Base-by-base conservation (phyloP, 2,888 invertebrate species). In the Lissocephala sabroskyi region DNA sequence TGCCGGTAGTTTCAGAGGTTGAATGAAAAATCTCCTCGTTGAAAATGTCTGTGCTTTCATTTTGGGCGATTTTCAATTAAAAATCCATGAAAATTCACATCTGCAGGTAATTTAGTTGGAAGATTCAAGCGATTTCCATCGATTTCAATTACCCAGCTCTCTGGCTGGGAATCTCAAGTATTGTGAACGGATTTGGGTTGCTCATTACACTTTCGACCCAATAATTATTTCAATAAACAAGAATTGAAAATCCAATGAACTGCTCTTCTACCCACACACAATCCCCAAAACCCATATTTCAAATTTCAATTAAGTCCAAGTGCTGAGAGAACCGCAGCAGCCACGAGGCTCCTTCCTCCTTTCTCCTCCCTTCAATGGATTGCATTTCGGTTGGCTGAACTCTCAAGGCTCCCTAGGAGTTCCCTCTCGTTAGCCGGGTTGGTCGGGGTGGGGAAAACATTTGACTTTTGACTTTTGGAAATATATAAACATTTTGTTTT, bases 241-340 rank as follows among this genome's bases (percentile, higher is more conserved):
- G 57, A 61, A 49, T 44, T 50, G 60, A 51, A 59, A 53, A 53
- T 53, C 67, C 66, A 66, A 68, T 74, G 65, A 78, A 77, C 79
- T 71, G 75, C 66, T 65, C 68, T 59, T 13, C 56, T 70, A 76
- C 76, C 70, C 75, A 61, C 80, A 81, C 81, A 80, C n/a, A n/a
- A n/a, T n/a, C n/a, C n/a, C n/a, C 79, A 79, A 80, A 76, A 73
- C 77, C 3, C 61, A 71, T 80, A 79, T 81, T 79, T 80, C 73
- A 79, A 71, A 79, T 71, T 79, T 80, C 80, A 80, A 79, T 81
- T 79, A 80, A 68, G 70, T 62, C 70, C 81, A 78, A 80, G 79
- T 80, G 79, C 79, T 78, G 66, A 76, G 73, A 64, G 73, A 77
- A 59, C 52, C 29, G 48, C 42, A 18, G 46, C 33, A 41, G 16